Evolutionary conservation across 1,140 invertebrate genomes (phyloP).

Genomic region (Rhagoletis zephyria): DNA sequence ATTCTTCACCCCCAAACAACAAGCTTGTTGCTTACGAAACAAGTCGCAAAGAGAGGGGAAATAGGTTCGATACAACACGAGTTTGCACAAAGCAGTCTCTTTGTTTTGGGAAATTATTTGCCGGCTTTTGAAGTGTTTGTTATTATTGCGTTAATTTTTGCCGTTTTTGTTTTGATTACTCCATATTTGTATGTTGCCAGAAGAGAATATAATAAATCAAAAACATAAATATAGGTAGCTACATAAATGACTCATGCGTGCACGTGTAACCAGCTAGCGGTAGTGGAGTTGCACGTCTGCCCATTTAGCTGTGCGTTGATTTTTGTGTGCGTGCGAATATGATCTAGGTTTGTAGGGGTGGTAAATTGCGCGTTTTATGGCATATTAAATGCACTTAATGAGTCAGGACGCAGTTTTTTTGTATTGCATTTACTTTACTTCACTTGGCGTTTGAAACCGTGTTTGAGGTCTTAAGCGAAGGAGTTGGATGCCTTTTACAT

Average conservation of each 20-base stretch:
- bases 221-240: not conserved
- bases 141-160: conserved; percentile 18
- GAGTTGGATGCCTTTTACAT: not conserved
- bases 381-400: not conserved
- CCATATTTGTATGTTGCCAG: not conserved
- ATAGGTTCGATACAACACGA: not conserved
- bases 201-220: not conserved
- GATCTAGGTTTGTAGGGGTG: too few relatives aligned
- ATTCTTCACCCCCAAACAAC: not conserved
- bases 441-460: not conserved
- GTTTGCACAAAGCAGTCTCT: not conserved
- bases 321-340: too few relatives aligned
- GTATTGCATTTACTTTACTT: not conserved
- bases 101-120: conserved; percentile 41
- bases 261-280: not conserved
- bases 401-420: not conserved
- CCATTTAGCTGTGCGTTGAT: not conserved
- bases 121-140: not conserved
- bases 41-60: not conserved
- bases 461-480: not conserved
- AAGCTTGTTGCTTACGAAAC: conserved; percentile 8
- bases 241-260: not conserved
- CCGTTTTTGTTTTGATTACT: conserved; percentile 31
- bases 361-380: not conserved
- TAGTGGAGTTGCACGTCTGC: not conserved